Conservation (phyloP, 2,113 vertebrate species). For the Brachypodius melanocephalos region DNA sequence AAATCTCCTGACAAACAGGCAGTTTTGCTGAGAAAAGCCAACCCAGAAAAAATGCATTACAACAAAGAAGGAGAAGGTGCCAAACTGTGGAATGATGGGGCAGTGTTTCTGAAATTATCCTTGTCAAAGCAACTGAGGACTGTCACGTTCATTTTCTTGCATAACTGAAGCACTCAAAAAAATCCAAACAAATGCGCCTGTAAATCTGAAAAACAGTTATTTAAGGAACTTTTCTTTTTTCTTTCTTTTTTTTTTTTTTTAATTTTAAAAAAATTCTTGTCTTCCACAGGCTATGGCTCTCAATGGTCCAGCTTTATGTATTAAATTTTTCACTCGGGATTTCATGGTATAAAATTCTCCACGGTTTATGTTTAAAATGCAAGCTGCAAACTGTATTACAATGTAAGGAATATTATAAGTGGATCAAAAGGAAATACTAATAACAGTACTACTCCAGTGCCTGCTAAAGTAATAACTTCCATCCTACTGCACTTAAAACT, state of each 20-base stretch:
- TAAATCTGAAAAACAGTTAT: slow-evolving; percentile 11
- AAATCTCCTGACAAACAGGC: neutral
- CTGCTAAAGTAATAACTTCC: slow-evolving; percentile 25
- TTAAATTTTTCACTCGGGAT: neutral
- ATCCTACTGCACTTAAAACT: neutral
- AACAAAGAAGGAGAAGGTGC: slow-evolving; percentile 39
- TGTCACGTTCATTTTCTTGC: slow-evolving; percentile 27
- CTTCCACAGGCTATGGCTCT: neutral
- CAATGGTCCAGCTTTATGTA: neutral
- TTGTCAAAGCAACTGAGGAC: slow-evolving; percentile 15
- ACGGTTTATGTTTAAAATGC: slow-evolving; percentile 16
- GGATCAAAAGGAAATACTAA: slow-evolving; percentile 37
- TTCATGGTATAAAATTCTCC: neutral
- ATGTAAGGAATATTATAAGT: slow-evolving; percentile 1
- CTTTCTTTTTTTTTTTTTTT: neutral
- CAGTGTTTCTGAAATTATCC: slow-evolving; percentile 50
- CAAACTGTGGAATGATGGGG: slow-evolving; percentile 26
- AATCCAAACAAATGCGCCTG: slow-evolving; percentile 16
- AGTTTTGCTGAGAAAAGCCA: neutral
- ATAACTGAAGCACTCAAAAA: slow-evolving; percentile 34
- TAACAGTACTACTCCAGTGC: neutral
- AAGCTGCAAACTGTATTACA: slow-evolving; percentile 25
- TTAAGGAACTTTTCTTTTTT: neutral
- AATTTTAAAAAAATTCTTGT: neutral
- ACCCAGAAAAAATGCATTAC: neutral